These are phyloP conservation scores for Danio aesculapii DNA, from an alignment of 2,797 vertebrate genomes.

Conservation along the genomic window DNA sequence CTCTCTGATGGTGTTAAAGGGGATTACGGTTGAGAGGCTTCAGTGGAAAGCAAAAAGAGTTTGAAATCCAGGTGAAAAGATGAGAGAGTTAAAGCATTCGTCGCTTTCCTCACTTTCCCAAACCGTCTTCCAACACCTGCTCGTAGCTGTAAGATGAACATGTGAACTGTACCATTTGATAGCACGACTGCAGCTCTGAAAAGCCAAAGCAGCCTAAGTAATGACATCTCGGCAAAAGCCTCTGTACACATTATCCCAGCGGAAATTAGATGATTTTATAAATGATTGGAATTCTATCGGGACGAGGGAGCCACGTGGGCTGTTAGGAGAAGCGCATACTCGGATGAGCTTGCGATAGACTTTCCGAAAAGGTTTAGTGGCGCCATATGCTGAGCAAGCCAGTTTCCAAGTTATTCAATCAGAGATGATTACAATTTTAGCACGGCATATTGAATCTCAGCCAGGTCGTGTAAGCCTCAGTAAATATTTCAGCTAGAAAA, in stretches of 20 bases:
- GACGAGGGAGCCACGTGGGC: slow-evolving; percentile 11
- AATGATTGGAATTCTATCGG: slow-evolving; percentile 60
- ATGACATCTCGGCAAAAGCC: slow-evolving; percentile 64
- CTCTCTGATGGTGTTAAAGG: slow-evolving; percentile 17
- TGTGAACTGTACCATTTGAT: slow-evolving; percentile 64
- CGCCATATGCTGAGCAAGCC: slow-evolving; percentile 70
- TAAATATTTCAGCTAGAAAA: slow-evolving; percentile 65
- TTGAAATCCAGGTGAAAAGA: slow-evolving; percentile 13
- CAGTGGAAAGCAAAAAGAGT: slow-evolving; percentile 21
- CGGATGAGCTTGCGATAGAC: slow-evolving; percentile 61
- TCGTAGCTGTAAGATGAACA: slow-evolving; percentile 60
- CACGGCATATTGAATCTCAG: slow-evolving; percentile 59
- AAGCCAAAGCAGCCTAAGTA: slow-evolving; percentile 61
- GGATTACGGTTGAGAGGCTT: slow-evolving; percentile 26
- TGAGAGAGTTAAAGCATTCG: slow-evolving; percentile 46
- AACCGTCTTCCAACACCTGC: slow-evolving; percentile 61
- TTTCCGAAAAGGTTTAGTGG: slow-evolving; percentile 53
- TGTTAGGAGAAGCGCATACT: not conserved
- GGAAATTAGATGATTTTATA: slow-evolving; percentile 72
- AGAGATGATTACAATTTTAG: slow-evolving; percentile 73
- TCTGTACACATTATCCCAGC: slow-evolving; percentile 41
- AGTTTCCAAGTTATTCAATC: slow-evolving; percentile 74
- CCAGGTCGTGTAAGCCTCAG: slow-evolving; percentile 65
- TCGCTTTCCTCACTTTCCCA: slow-evolving; percentile 66
- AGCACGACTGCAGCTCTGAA: slow-evolving; percentile 64